phyloP scores from a whole-genome alignment of 2,113 vertebrate species.

The Gallinago jamesoni region DNA sequence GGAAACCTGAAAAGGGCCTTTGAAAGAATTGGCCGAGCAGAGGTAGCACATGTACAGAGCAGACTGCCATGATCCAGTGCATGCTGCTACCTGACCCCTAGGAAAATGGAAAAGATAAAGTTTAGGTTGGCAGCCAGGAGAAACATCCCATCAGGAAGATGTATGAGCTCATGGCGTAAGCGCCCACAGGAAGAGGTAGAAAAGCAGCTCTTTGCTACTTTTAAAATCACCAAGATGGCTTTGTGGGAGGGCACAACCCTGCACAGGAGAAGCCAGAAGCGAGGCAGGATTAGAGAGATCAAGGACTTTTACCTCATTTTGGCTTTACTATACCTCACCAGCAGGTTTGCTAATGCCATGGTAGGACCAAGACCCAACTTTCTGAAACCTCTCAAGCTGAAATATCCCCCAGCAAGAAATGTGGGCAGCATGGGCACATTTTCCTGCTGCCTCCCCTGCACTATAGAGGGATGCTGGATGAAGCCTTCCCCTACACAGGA shows the following conservation, averaged over 20 bases:
- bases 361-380: neutral
- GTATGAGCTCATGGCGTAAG: rapidly evolving
- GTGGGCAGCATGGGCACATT: rapidly evolving
- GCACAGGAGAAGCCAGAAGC: neutral
- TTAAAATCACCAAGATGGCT: neutral
- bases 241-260: neutral
- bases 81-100: neutral
- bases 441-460: neutral
- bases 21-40: neutral
- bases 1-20: neutral
- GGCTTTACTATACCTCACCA: neutral
- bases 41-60: neutral
- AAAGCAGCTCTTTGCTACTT: neutral
- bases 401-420: rapidly evolving
- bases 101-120: neutral
- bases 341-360: neutral
- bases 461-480: neutral
- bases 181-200: neutral
- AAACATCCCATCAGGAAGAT: neutral
- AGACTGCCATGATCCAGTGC: neutral
- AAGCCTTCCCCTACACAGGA: rapidly evolving
- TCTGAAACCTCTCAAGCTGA: neutral
- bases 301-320: neutral
- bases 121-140: neutral
- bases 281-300: neutral